Evolutionary conservation across 2,888 invertebrate genomes (phyloP).

Genomic region (Philhelius pedissequus): DNA sequence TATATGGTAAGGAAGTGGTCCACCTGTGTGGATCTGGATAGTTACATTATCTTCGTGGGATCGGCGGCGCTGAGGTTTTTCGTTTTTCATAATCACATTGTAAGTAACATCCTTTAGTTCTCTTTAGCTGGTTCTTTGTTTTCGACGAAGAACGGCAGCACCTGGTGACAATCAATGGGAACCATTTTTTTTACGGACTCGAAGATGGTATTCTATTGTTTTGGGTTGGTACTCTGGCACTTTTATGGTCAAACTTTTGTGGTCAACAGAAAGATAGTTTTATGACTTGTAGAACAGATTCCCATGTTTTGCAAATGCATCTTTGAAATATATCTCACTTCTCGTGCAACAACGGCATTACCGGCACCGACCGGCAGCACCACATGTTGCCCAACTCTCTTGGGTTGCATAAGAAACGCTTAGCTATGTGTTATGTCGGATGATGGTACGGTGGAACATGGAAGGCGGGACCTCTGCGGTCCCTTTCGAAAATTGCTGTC

Average conservation of each 20-base stretch:
- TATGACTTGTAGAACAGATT: conserved; percentile 42
- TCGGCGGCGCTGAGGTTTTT: conserved; percentile 47
- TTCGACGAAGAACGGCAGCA: conserved; percentile 24
- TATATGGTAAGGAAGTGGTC: conserved; percentile 10
- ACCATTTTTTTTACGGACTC: conserved; percentile 42
- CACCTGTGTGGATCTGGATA: conserved; percentile 43
- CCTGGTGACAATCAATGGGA: conserved; percentile 61
- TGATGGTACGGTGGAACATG: conserved; percentile 9
- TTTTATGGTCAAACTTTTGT: conserved; percentile 53
- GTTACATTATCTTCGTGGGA: conserved; percentile 53
- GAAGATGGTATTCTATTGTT: conserved; percentile 48
- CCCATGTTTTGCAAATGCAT: conserved; percentile 44
- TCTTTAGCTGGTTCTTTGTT: conserved; percentile 38
- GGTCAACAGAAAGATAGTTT: conserved; percentile 51
- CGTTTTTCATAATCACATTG: conserved; percentile 63
- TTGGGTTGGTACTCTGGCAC: conserved; percentile 37
- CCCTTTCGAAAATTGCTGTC: conserved; percentile 57
- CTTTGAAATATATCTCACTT: conserved; percentile 38
- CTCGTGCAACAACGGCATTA: background rate
- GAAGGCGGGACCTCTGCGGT: conserved; percentile 24
- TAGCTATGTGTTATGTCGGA: background rate
- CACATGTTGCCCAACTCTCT: background rate
- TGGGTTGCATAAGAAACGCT: conserved; percentile 47
- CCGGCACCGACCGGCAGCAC: background rate
- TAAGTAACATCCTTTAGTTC: conserved; percentile 17